Evolutionary conservation across 37 sponge, comb jelly and placozoan genomes (phyloP).

Genomic region (Hexactinellida sp.): DNA sequence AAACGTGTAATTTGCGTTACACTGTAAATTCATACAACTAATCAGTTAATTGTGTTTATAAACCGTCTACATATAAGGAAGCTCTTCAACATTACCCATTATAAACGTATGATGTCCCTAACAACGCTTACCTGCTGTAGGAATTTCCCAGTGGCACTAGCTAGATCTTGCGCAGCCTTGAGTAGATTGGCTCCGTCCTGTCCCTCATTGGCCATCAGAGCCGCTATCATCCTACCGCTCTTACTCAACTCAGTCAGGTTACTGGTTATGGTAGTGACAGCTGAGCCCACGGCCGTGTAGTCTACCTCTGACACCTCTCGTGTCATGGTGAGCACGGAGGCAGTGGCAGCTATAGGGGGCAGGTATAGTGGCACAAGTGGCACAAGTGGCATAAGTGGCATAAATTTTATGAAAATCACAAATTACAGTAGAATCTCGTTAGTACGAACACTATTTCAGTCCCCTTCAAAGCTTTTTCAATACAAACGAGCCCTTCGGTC

Average conservation of each 20-base stretch:
- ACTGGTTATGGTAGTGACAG: slow-evolving; percentile 70
- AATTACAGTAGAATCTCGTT: too few relatives aligned
- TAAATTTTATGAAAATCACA: too few relatives aligned
- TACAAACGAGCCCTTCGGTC: too few relatives aligned
- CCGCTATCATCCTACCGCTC: slow-evolving; percentile 65
- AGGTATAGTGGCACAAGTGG: background rate
- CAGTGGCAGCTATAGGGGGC: background rate
- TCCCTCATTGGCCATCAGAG: slow-evolving; percentile 37
- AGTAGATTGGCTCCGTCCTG: slow-evolving; percentile 63
- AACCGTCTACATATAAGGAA: too few relatives aligned
- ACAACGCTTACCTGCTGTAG: slow-evolving; percentile 29
- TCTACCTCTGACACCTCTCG: slow-evolving; percentile 72
- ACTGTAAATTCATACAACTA: too few relatives aligned
- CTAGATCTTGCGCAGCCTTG: slow-evolving; percentile 71
- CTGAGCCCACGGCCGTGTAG: slow-evolving; percentile 83
- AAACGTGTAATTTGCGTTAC: too few relatives aligned
- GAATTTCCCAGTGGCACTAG: slow-evolving; percentile 81
- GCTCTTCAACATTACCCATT: too few relatives aligned
- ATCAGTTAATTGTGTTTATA: too few relatives aligned
- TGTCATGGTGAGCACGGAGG: background rate
- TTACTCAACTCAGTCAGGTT: slow-evolving; percentile 90
- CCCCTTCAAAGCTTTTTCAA: too few relatives aligned
- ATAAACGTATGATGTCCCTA: too few relatives aligned
- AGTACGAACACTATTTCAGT: too few relatives aligned
- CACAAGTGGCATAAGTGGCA: too few relatives aligned